A percentile compares a stretch with the other conserved stretches of the same genome.
Evolutionary conservation across 2,888 invertebrate species (phyloP).

Genomic region (Camptogramma bilineatum): DNA sequence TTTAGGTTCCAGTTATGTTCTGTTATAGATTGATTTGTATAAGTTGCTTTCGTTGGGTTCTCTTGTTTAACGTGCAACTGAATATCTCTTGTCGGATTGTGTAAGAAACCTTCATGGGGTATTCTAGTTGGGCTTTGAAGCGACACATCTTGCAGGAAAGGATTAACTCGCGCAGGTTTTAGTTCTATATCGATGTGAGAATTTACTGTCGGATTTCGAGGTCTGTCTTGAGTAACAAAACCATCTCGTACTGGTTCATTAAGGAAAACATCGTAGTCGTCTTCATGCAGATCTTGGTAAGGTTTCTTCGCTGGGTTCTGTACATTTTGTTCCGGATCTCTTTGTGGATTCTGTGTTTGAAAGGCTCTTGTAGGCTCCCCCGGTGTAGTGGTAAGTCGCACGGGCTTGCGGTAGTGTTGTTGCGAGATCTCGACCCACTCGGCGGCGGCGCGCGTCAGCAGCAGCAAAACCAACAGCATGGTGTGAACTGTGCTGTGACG

Average conservation of each 20-base stretch:
- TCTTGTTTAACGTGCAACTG: conserved; percentile 1
- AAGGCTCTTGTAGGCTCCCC: not conserved
- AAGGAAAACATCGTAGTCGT: not conserved
- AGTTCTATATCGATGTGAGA: not conserved
- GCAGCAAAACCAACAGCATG: conserved; percentile 53
- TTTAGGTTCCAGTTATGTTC: conserved; percentile 45
- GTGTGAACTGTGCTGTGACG: conserved; percentile 62
- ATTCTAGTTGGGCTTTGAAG: conserved; percentile 12
- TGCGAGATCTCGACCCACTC: conserved; percentile 81
- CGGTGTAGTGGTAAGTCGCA: conserved; percentile 16
- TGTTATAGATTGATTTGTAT: conserved; percentile 56
- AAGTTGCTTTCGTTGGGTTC: conserved; percentile 35
- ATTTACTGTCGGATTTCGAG: conserved; percentile 5
- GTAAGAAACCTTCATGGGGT: not conserved
- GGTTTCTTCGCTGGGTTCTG: not conserved
- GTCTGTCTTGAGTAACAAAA: not conserved
- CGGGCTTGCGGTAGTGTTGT: conserved; percentile 64
- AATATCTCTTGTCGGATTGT: not conserved
- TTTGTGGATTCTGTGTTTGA: not conserved
- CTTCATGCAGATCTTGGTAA: not conserved
- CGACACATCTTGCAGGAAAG: conserved; percentile 4
- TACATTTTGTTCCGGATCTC: not conserved
- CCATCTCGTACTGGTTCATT: not conserved
- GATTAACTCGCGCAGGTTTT: conserved; percentile 5
- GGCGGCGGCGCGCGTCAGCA: conserved; percentile 53